phyloP scores from a whole-genome alignment of 2,888 invertebrate species.

The Dioctria rufipes region DNA sequence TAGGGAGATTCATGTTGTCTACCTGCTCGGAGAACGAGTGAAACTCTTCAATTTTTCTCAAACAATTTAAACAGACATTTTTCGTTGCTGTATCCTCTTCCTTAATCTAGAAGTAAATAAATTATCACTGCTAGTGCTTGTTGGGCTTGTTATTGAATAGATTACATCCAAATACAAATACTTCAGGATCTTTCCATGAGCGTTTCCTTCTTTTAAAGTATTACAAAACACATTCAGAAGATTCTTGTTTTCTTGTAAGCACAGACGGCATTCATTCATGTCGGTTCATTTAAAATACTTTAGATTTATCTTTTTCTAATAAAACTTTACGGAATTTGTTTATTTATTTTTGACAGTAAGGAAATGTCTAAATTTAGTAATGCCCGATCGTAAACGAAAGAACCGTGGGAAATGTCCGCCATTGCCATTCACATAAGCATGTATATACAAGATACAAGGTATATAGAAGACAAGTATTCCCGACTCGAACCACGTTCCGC shows the following conservation, averaged over 20 bases:
- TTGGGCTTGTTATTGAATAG: too few relatives aligned
- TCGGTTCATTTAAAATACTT: slow-evolving; percentile 18
- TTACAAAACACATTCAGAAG: slow-evolving; percentile 55
- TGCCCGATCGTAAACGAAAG: too few relatives aligned
- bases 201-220: slow-evolving; percentile 40
- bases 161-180: slow-evolving; percentile 58
- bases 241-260: slow-evolving; percentile 48
- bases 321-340: slow-evolving; percentile 10
- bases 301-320: neutral
- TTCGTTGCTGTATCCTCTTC: slow-evolving; percentile 54
- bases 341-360: slow-evolving; percentile 10
- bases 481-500: too few relatives aligned
- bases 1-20: neutral
- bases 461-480: too few relatives aligned
- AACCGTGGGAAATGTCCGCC: too few relatives aligned
- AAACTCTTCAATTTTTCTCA: slow-evolving; percentile 57
- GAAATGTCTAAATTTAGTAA: slow-evolving; percentile 13
- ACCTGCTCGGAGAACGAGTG: slow-evolving; percentile 56
- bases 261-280: slow-evolving; percentile 58
- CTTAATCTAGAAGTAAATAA: slow-evolving; percentile 55
- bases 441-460: too few relatives aligned
- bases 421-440: too few relatives aligned
- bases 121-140: neutral
- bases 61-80: slow-evolving; percentile 56
- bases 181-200: slow-evolving; percentile 56